A percentile compares a stretch with the other conserved stretches of the same genome.
These are phyloP conservation scores for Lasioglossum calceatum DNA, from an alignment of 2,888 invertebrate genomes.

Conservation along the genomic window DNA sequence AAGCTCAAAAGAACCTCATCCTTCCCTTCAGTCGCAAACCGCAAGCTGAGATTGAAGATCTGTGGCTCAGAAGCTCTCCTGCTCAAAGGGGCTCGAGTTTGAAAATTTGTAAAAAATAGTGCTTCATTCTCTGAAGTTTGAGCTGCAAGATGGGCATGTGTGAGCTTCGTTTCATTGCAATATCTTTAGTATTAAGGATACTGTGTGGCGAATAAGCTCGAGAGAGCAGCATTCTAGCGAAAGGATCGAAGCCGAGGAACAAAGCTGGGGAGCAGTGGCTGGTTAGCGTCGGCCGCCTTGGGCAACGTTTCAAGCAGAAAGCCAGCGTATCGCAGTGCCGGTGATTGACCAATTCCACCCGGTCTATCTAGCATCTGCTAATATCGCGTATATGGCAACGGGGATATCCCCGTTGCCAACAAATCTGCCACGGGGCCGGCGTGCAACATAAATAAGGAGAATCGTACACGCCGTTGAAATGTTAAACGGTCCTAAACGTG, in stretches of 20 bases:
- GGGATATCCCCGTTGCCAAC: constrained; percentile 59
- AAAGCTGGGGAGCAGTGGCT: constrained; percentile 28
- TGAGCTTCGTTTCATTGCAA: background rate
- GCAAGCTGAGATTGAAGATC: no score
- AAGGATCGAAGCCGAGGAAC: background rate
- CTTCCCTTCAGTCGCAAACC: no score
- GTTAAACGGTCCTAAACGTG: constrained; percentile 72
- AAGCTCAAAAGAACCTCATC: no score
- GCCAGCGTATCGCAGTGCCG: constrained; percentile 12
- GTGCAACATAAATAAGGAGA: constrained; percentile 70
- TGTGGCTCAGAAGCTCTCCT: background rate
- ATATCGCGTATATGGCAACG: constrained; percentile 70
- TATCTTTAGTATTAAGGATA: background rate
- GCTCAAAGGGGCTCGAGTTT: background rate
- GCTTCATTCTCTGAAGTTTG: background rate
- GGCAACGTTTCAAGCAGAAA: constrained; percentile 48
- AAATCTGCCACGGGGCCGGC: constrained; percentile 63
- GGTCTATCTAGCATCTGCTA: constrained; percentile 70
- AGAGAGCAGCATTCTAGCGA: background rate
- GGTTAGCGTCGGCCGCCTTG: constrained; percentile 49
- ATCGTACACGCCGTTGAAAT: constrained; percentile 71
- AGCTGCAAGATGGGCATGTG: background rate
- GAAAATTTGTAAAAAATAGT: background rate
- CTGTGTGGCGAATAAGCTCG: background rate
- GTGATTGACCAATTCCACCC: constrained; percentile 71